Base-by-base conservation (phyloP, 2,113 vertebrate species). In the Sminthopsis crassicaudata region DNA sequence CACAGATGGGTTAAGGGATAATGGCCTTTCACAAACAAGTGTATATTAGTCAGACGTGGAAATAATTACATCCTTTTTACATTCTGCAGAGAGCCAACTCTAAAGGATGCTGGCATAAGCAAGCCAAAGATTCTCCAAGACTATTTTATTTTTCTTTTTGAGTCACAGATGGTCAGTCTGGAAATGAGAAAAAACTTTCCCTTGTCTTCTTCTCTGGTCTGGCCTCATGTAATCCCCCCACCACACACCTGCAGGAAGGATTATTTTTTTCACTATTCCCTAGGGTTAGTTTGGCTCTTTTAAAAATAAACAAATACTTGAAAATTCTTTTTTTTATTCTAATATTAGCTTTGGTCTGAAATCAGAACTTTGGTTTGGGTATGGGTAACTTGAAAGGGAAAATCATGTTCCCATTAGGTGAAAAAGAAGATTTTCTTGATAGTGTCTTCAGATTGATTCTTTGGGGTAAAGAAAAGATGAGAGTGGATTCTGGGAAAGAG, bases 331-430 rank as follows among this genome's bases (percentile, higher is more conserved):
- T 96, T 90, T 84, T 84, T 42, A 48, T 95, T 96, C 97, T 97
- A 97, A 97, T 97, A 98, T 98, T 98, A 97, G 96, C 95, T 97
- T 98, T 97, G 97, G 97, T 96, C 92, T 97, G 94, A 91, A 97
- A 96, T 93, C 96, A 98, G 91, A 95, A 94, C 94, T 50, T 9
- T 97, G 96, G 97, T 97, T 97, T 97, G 94, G 95, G 95, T 90
- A 91, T 91, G 93, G 96, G 89, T 84, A 95, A 93, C 93, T 90
- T 88, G 76, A 97, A 94, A 94, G 25, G 48, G 92, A 53, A 27
- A 96, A 93, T 23, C 93, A 26, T 96, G 54, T 94, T 93, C 89
- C 96, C n/a, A 36, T 27, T 48, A 90, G 92, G 90, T 67, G 30
- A 46, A 6, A 51, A 10, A 91, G 12, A 50, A 95, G 46, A 91